These are phyloP conservation scores for Pyrrhosoma nymphula DNA, from an alignment of 2,888 invertebrate genomes.

Conservation along the genomic window DNA sequence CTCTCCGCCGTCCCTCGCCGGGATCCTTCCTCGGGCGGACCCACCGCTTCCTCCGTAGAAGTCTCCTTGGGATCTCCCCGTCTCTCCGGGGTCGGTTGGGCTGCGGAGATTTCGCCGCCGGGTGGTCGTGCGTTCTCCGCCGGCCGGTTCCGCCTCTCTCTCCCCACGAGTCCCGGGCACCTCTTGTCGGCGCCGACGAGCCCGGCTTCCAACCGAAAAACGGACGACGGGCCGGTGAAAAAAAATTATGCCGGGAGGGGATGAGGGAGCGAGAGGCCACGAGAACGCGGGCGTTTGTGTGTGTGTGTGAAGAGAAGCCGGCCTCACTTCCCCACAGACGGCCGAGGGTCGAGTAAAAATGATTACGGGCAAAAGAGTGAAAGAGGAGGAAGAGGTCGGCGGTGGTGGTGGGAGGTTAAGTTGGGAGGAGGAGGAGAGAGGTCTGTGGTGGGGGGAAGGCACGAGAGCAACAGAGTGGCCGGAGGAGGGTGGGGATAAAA, in stretches of 20 bases:
- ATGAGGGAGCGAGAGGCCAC: neutral
- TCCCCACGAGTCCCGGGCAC: neutral
- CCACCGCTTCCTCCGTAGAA: neutral
- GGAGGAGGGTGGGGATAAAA: neutral
- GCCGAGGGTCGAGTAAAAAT: slow-evolving; percentile 64
- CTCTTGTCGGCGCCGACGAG: neutral
- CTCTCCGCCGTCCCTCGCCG: neutral
- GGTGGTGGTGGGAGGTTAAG: neutral
- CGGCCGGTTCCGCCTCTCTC: neutral
- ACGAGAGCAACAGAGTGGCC: neutral
- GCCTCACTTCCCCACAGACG: neutral
- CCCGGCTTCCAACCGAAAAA: neutral
- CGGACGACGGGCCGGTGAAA: neutral
- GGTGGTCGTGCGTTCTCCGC: neutral
- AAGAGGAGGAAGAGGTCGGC: neutral
- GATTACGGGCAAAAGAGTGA: slow-evolving; percentile 21
- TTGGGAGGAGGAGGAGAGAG: neutral
- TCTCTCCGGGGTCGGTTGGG: neutral
- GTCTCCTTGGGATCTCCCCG: neutral
- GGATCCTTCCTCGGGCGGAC: neutral
- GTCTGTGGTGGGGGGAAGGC: neutral
- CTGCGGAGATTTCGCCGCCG: neutral
- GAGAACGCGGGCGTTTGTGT: neutral
- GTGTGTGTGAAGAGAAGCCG: neutral
- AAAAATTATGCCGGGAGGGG: neutral